Evolutionary conservation across 2,888 invertebrate species (phyloP).

Genomic region (Perizoma flavofasciatum): DNA sequence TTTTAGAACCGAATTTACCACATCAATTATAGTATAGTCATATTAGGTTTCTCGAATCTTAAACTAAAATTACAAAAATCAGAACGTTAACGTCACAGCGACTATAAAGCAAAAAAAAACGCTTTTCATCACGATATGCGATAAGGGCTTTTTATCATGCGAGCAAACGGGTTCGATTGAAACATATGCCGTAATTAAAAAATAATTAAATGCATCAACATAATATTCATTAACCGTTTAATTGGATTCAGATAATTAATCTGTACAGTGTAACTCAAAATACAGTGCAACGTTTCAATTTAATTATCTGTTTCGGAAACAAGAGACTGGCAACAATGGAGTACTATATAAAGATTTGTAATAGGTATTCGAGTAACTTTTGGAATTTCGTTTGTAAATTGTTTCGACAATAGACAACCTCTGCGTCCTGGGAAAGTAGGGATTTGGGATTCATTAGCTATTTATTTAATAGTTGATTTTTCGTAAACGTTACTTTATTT

Average conservation of each 20-base stretch:
- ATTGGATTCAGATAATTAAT: slow-evolving; percentile 31
- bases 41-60: too few relatives aligned
- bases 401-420: neutral
- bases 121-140: neutral
- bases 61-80: neutral
- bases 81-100: too few relatives aligned
- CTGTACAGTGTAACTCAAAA: too few relatives aligned
- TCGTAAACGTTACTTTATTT: too few relatives aligned
- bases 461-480: too few relatives aligned
- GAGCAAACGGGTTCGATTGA: neutral
- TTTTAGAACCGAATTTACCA: too few relatives aligned
- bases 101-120: too few relatives aligned
- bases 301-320: slow-evolving; percentile 25
- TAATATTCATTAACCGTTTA: slow-evolving; percentile 17
- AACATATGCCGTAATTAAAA: slow-evolving; percentile 4
- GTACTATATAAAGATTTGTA: neutral
- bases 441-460: too few relatives aligned
- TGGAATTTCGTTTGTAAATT: neutral
- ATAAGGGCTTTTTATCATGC: neutral
- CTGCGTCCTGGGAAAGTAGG: too few relatives aligned
- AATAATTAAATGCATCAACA: slow-evolving; percentile 6
- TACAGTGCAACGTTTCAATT: slow-evolving; percentile 41
- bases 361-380: neutral
- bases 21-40: too few relatives aligned
- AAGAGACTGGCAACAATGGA: neutral